Evolutionary conservation across 2,888 invertebrate genomes (phyloP), one percentile per base, ranked within the genome.

Genomic region (Idaea biselata): DNA sequence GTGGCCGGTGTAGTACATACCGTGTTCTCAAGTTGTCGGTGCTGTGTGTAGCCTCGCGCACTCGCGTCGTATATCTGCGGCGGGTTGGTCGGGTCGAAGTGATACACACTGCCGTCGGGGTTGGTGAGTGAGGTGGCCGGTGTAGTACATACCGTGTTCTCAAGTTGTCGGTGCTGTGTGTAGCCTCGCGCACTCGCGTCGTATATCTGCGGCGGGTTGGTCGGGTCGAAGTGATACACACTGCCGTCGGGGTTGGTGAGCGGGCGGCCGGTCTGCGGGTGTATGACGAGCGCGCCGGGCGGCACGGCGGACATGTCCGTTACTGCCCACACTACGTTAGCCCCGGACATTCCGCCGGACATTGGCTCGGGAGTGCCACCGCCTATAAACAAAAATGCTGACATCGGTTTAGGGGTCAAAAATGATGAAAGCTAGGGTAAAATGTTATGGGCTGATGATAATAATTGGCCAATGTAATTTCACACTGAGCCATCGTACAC

Each of bases 251-350:
- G 88, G 78, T 97, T 97, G 58, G 95, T 95, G 58, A 95, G 93
- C 0, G 97, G 95, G 61, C 95, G 95, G 7, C 96, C 96, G 59
- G 95, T 96, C 93, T 96, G 76, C 0, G 98, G 98, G 86, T 98
- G 97, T 83, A 98, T 97, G 76, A 98, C 96, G 75, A 98, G 93
- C 74, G 97, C 97, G 66, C 98, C 98, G 63, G 95, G 94, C 60
- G 98, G 98, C 66, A 98, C 97, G 70, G 95, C 95, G 56, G 96
- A 94, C 86, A 97, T 94, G 87, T 96, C 97, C 44, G 97, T 96
- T 61, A 98, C 97, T 60, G 97, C 97, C 97, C 98, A 98, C 83
- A 97, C 95, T 0, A 90, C 78, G 4, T 78, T n/a, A n/a, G n/a
- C 67, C 8, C 67, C 57, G 54, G 72, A n/a, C n/a, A n/a, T 73